Conservation (phyloP, 2,888 invertebrate species). For the Dorcus hopei region DNA sequence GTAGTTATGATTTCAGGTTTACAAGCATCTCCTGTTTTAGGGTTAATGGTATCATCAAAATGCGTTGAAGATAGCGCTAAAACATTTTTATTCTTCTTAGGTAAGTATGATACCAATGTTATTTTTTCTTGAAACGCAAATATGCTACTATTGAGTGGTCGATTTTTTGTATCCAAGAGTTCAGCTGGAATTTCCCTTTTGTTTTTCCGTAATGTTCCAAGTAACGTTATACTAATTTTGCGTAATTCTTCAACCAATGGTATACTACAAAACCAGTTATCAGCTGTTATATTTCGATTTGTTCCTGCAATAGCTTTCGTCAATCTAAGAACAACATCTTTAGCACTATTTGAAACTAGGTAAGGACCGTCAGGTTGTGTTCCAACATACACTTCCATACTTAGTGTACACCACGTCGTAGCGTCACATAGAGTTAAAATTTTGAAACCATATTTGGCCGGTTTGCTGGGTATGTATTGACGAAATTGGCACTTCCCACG, state of each 20-base stretch:
- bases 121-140: conserved; percentile 27
- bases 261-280: not conserved
- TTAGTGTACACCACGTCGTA: no score
- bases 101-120: conserved; percentile 29
- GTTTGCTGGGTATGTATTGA: conserved; percentile 6
- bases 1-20: not conserved
- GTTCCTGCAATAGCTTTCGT: conserved; percentile 5
- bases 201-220: not conserved
- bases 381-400: no score
- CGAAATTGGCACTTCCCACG: not conserved
- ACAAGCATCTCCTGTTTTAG: not conserved
- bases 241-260: not conserved
- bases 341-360: not conserved
- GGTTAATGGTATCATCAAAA: not conserved
- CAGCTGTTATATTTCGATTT: not conserved
- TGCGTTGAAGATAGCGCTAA: conserved; percentile 22
- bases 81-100: conserved; percentile 27
- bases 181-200: not conserved
- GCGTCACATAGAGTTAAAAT: not conserved
- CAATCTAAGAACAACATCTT: conserved; percentile 9
- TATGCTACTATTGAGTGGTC: conserved; percentile 14
- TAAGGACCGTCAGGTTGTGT: no score
- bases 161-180: not conserved
- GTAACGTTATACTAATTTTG: not conserved
- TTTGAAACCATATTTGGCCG: conserved; percentile 6